Base-by-base conservation (phyloP, 2,888 invertebrate species). In the Thereva nobilitata region DNA sequence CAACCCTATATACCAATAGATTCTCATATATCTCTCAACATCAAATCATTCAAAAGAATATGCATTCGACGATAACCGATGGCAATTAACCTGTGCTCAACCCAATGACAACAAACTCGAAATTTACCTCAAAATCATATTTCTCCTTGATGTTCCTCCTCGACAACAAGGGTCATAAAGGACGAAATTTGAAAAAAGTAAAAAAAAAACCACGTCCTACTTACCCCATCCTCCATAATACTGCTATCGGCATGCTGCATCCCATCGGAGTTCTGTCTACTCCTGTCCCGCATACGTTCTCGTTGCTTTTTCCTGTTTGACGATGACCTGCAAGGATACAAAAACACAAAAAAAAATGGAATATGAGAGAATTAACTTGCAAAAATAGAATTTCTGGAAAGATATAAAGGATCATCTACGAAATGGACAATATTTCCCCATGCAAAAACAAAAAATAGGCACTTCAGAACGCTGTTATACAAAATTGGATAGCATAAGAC, bases 181-280 rank as follows among this genome's bases (percentile, higher is more conserved):
- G 23, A 23, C 23, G 23, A 23, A 23, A 23, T 23, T 23, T 23
- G 23, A 23, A 23, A 23, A 23, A 23, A 23, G n/a, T n/a, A n/a
- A n/a, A 2, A 23, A 23, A 23, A 23, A 1, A 1, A 23, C 23
- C 23, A 23, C 45, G 38, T 50, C 50, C 23, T 49, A 53, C 64
- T 7, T 74, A 81, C 81, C 78, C 80, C 80, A 72, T 81, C 79
- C 67, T 80, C 79, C 77, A 79, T 78, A 64, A 80, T 75, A 72
- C 78, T 79, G 71, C 79, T 79, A 71, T 80, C 79, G 67, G 77
- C 77, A 75, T 77, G 79, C 71, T 79, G 78, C 67, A 78, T 73
- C 49, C 76, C 78, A 73, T 80, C 80, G 61, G 77, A 75, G 56
- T 78, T 79, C 59, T 79, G 77, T 64, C 78, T 76, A 72, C 73